Conservation (phyloP, 2,888 invertebrate species). For the Mystacides longicornis region DNA sequence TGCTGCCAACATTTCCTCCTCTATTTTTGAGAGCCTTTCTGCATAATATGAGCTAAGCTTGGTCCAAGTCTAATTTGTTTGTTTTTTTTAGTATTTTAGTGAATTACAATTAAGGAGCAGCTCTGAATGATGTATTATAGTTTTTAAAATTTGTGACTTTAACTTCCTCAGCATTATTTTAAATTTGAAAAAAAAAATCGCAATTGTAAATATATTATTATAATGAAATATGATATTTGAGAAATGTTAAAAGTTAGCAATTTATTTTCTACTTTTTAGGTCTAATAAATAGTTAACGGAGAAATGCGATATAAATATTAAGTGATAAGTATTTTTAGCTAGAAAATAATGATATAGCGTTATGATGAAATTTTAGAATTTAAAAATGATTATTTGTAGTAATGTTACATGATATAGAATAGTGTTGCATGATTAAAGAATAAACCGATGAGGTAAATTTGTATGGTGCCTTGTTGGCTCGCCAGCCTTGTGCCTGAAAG, state of each 20-base stretch:
- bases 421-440: conserved; percentile 10
- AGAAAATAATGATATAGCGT: too few relatives aligned
- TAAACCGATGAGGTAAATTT: conserved; percentile 16
- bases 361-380: not conserved
- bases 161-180: not conserved
- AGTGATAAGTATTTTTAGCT: conserved; percentile 12
- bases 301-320: conserved; percentile 25
- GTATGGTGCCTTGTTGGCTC: conserved; percentile 50
- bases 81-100: too few relatives aligned
- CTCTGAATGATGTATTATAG: conserved; percentile 5
- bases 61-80: conserved; percentile 20
- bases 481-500: conserved; percentile 54
- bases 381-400: conserved; percentile 12
- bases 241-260: conserved; percentile 6
- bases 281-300: conserved; percentile 8
- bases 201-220: not conserved
- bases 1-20: conserved; percentile 15
- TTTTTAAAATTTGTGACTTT: not conserved
- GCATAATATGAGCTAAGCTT: conserved; percentile 20
- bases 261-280: conserved; percentile 20
- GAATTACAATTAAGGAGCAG: too few relatives aligned
- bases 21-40: conserved; percentile 25
- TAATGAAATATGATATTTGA: conserved; percentile 9
- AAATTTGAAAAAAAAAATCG: not conserved
- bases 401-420: conserved; percentile 12